Percentiles rank a stretch among this genome's conserved stretches.
Evolutionary conservation across 23 tunicate species (phyloP).

Genomic region (Oikopleura vanhoeffeni): DNA sequence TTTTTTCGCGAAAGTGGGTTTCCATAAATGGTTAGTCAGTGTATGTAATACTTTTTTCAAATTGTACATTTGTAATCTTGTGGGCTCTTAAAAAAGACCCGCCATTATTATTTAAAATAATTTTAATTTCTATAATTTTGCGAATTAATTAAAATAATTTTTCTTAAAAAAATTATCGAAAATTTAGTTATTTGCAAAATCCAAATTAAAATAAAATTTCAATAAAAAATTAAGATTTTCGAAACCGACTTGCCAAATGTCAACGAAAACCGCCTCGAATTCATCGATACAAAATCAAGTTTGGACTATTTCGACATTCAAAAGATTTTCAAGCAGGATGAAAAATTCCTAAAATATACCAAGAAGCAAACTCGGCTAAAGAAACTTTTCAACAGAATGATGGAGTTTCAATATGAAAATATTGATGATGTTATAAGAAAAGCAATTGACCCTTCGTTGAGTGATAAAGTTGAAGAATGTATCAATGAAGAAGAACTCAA

Average conservation of each 20-base stretch:
- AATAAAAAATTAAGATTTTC: neutral
- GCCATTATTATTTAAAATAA: no score
- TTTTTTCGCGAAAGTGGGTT: no score
- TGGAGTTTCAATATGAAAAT: constrained; percentile 74
- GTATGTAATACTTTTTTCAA: no score
- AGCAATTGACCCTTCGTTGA: neutral
- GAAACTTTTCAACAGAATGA: constrained; percentile 56
- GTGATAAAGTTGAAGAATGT: neutral
- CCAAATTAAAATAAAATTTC: no score
- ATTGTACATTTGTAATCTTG: no score
- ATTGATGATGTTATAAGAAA: constrained; percentile 25
- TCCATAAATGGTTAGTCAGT: no score
- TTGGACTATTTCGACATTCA: neutral
- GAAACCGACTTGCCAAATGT: constrained; percentile 13
- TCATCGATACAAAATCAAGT: neutral
- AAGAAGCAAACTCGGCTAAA: neutral
- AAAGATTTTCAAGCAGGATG: neutral
- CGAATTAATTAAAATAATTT: no score
- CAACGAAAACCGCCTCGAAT: constrained; percentile 5
- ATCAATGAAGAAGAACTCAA: neutral
- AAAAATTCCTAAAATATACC: neutral
- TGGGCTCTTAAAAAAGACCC: no score
- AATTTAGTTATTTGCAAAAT: no score
- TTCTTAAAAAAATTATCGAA: no score
- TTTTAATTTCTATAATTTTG: no score